Evolutionary conservation across 1,140 invertebrate genomes (phyloP).

Genomic region (Trichonephila clavipes): DNA sequence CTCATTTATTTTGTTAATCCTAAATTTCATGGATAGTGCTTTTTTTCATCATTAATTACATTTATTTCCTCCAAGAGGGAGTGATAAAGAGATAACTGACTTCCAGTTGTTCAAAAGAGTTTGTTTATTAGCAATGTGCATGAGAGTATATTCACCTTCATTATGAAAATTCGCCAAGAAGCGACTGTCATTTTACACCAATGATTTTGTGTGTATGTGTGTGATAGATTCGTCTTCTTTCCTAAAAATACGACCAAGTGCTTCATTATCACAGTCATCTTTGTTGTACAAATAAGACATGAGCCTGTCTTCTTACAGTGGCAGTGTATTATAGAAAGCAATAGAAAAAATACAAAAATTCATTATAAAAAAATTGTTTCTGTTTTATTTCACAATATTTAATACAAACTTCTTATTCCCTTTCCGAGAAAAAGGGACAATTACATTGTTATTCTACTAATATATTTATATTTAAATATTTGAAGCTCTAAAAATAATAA

Average conservation of each 20-base stretch:
- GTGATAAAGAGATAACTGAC: too few species aligned
- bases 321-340: constrained; percentile 75
- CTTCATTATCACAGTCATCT: constrained; percentile 76
- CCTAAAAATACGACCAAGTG: constrained; percentile 74
- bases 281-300: constrained; percentile 75
- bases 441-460: too few species aligned
- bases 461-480: too few species aligned
- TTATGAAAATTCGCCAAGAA: constrained; percentile 54
- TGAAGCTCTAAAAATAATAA: too few species aligned
- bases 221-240: constrained; percentile 76
- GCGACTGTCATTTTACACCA: constrained; percentile 60
- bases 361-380: constrained; percentile 58
- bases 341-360: constrained; percentile 75
- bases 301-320: constrained; percentile 66
- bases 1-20: too few species aligned
- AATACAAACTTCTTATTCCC: neutral
- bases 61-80: too few species aligned
- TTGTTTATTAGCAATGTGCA: constrained; percentile 57
- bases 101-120: constrained; percentile 48
- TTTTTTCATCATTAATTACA: too few species aligned
- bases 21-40: too few species aligned
- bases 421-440: neutral
- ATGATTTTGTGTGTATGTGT: constrained; percentile 66
- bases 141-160: constrained; percentile 54
- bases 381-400: constrained; percentile 18